Conservation (phyloP, 2,113 vertebrate species). For the Rhabdornis inornatus region DNA sequence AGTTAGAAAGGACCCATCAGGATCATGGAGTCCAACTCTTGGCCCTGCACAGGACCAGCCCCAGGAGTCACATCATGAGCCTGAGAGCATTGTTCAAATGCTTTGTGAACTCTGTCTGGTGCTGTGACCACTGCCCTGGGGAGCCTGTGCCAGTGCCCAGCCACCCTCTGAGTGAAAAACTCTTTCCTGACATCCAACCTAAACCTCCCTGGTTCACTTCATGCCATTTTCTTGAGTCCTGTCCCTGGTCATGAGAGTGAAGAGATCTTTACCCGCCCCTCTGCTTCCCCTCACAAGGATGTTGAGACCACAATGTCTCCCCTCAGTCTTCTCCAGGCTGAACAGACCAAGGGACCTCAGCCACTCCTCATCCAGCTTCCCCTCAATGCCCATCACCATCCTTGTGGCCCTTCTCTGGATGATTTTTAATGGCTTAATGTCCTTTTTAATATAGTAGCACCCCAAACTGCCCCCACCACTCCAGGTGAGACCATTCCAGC, state of each 20-base stretch:
- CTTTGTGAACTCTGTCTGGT: accelerated
- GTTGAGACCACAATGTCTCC: background rate
- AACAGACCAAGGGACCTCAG: background rate
- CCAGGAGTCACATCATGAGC: background rate
- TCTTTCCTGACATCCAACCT: background rate
- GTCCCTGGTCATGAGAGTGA: background rate
- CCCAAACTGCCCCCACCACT: background rate
- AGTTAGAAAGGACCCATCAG: background rate
- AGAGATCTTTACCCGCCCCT: background rate
- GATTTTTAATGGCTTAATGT: accelerated
- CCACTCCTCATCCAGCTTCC: background rate
- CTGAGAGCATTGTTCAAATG: background rate
- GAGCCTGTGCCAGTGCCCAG: background rate
- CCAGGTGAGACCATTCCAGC: accelerated
- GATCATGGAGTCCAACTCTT: background rate
- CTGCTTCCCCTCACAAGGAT: accelerated
- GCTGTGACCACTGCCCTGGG: background rate
- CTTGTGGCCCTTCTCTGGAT: background rate
- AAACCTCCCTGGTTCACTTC: background rate
- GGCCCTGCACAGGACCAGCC: background rate
- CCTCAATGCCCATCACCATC: background rate
- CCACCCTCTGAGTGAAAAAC: background rate
- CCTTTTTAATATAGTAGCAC: no score
- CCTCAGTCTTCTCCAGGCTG: background rate
- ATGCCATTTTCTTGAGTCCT: background rate